These are phyloP conservation scores for Physella acuta DNA, from an alignment of 1,140 invertebrate genomes.

Conservation along the genomic window DNA sequence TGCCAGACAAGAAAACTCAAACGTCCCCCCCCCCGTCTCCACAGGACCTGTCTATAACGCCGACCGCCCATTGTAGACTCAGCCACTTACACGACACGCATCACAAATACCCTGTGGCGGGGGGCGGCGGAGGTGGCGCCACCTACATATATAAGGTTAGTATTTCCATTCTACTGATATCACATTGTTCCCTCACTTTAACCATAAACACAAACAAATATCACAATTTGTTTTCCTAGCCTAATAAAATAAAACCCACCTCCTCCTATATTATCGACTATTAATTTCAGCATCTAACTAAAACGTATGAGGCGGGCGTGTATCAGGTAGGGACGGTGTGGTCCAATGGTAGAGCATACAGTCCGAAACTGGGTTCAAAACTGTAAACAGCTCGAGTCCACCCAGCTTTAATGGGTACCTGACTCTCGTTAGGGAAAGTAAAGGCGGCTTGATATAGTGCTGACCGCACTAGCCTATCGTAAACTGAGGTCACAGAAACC, in stretches of 20 bases:
- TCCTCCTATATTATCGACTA: not conserved
- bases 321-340: not conserved
- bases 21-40: not conserved
- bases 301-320: not conserved
- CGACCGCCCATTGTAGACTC: no score
- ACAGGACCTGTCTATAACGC: no score
- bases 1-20: not conserved
- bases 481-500: not conserved
- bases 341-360: not conserved
- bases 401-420: not conserved
- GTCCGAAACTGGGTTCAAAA: not conserved
- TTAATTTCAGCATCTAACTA: not conserved
- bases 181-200: not conserved
- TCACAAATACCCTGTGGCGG: not conserved
- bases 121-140: conserved; percentile 8
- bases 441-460: not conserved
- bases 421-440: not conserved
- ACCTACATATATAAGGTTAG: conserved; percentile 1
- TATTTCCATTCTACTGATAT: not conserved
- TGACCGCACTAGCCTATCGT: not conserved
- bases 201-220: not conserved
- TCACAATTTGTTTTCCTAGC: not conserved
- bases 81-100: no score
- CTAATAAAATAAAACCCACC: not conserved
- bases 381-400: not conserved